Conservation (phyloP, 35 echinoderm and acorn worm species). For the Ophiothrix spiculata region DNA sequence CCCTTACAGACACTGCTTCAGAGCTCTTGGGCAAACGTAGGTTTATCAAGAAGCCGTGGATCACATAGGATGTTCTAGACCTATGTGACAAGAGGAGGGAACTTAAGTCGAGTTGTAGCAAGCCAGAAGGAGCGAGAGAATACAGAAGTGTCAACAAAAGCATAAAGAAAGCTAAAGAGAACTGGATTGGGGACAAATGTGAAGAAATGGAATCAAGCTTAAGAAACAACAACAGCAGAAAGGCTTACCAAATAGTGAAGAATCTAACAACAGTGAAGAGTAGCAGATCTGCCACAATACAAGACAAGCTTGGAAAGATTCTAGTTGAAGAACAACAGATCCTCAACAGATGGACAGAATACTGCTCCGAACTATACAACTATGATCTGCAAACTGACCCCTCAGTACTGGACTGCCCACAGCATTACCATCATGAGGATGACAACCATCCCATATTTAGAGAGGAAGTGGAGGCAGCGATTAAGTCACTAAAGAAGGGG, state of each 20-base stretch:
- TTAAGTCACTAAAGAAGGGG: slow-evolving; percentile 25
- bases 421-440: neutral
- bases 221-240: slow-evolving; percentile 19
- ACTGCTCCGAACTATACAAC: slow-evolving; percentile 41
- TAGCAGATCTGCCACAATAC: slow-evolving; percentile 7
- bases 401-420: neutral
- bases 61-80: too few species aligned
- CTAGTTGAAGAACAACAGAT: slow-evolving; percentile 27
- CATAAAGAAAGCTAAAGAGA: too few species aligned
- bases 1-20: too few species aligned
- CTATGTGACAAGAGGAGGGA: too few species aligned
- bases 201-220: too few species aligned
- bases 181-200: too few species aligned
- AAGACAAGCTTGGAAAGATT: slow-evolving; percentile 22
- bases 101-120: too few species aligned
- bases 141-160: too few species aligned
- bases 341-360: slow-evolving; percentile 34
- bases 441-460: slow-evolving; percentile 24
- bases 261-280: slow-evolving; percentile 20
- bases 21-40: too few species aligned
- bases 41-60: too few species aligned
- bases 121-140: too few species aligned
- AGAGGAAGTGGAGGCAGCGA: slow-evolving; percentile 37
- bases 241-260: slow-evolving; percentile 14
- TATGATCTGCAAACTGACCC: neutral